A percentile compares a stretch with the other conserved stretches of the same genome.
These are phyloP conservation scores for Notospermus geniculatus DNA, from an alignment of 1,140 invertebrate genomes.

Conservation along the genomic window DNA sequence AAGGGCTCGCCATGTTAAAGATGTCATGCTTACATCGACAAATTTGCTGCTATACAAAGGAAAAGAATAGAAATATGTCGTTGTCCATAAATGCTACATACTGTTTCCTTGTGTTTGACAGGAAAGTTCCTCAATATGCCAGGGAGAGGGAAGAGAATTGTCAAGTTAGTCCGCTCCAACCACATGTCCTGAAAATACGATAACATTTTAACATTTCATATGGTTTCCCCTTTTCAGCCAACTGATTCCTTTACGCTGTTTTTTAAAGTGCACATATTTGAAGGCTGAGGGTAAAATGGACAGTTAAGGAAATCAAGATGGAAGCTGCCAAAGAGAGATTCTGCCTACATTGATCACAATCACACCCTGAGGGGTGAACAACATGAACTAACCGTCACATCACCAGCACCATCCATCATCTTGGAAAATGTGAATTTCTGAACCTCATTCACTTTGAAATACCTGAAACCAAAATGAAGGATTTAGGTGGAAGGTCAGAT, in stretches of 20 bases:
- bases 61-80: too few relatives aligned
- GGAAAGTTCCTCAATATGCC: constrained; percentile 94
- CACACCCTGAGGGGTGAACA: not conserved
- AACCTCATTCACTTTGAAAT: constrained; percentile 85
- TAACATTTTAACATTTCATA: not conserved
- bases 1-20: too few relatives aligned
- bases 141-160: constrained; percentile 76
- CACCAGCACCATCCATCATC: constrained; percentile 81
- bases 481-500: too few relatives aligned
- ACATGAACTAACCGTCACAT: constrained; percentile 59
- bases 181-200: constrained; percentile 67
- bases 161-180: constrained; percentile 82
- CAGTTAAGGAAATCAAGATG: too few relatives aligned
- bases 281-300: too few relatives aligned
- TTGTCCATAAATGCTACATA: constrained; percentile 27
- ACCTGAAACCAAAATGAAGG: constrained; percentile 58
- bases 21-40: too few relatives aligned
- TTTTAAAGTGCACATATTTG: too few relatives aligned
- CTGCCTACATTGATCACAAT: too few relatives aligned
- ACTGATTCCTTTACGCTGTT: too few relatives aligned
- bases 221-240: not conserved
- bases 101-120: constrained; percentile 66
- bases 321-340: too few relatives aligned
- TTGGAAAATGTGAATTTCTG: constrained; percentile 85
- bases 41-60: too few relatives aligned